These are phyloP conservation scores for Orthonychiurus folsomi DNA, from an alignment of 2,888 invertebrate species.

Conservation along the genomic window DNA sequence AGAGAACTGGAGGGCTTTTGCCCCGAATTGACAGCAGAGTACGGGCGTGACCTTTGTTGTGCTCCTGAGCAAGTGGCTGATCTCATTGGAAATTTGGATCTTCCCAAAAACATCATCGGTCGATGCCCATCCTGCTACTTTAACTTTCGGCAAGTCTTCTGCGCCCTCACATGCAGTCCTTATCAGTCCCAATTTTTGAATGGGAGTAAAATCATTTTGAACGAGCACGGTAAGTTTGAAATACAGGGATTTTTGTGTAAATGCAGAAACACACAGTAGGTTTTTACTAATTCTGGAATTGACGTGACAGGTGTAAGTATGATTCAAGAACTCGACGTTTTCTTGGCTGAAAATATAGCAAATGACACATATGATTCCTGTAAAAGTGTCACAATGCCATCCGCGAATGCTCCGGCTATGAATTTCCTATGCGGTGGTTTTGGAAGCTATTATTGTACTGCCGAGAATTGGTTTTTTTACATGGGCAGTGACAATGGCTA, in stretches of 20 bases:
- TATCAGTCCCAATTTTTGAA: constrained; percentile 57
- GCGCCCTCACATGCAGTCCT: constrained; percentile 70
- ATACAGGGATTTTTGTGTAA: not conserved
- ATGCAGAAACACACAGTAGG: not conserved
- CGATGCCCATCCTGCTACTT: constrained; percentile 72
- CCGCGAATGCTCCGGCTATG: constrained; percentile 64
- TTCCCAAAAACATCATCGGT: constrained; percentile 60
- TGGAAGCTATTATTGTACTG: constrained; percentile 58
- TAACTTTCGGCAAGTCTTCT: constrained; percentile 68
- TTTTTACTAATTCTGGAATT: too few relatives aligned
- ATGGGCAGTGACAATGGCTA: constrained; percentile 32
- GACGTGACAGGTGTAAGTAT: not conserved
- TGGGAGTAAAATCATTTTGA: constrained; percentile 30
- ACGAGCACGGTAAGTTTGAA: constrained; percentile 14
- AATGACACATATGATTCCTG: constrained; percentile 66
- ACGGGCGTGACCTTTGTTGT: constrained; percentile 36
- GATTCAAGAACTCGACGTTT: constrained; percentile 21
- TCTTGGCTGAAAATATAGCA: constrained; percentile 50
- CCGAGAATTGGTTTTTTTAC: constrained; percentile 44
- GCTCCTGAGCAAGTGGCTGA: constrained; percentile 25
- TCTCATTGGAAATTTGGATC: constrained; percentile 23
- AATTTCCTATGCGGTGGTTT: constrained; percentile 64
- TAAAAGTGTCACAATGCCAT: constrained; percentile 63
- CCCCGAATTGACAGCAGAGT: constrained; percentile 28
- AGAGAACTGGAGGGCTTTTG: not conserved